phyloP scores from a whole-genome alignment of 1,140 invertebrate species.

The Glossosoma conforme region DNA sequence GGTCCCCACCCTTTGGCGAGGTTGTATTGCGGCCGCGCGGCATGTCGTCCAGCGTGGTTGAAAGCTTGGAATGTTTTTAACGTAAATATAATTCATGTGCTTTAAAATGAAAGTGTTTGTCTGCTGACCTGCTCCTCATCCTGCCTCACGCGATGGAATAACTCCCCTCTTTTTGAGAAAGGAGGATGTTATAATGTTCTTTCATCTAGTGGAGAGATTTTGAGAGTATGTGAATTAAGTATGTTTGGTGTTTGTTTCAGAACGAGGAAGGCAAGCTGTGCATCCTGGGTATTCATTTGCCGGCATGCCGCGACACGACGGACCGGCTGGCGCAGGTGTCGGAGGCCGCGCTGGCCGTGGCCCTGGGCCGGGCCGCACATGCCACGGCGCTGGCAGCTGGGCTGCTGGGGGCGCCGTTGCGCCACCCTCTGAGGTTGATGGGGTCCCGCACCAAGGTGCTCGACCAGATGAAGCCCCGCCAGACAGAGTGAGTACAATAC shows the following conservation, averaged over 20 bases:
- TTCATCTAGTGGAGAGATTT: no score
- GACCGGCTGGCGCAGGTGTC: conserved; percentile 33
- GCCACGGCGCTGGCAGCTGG: conserved; percentile 36
- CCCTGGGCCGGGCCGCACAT: conserved; percentile 40
- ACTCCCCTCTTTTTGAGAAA: no score
- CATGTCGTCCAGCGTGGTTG: no score
- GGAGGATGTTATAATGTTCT: no score
- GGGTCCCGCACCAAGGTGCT: conserved; percentile 43
- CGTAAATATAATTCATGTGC: no score
- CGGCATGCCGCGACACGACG: conserved; percentile 39
- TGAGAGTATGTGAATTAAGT: no score
- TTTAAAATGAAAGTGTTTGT: no score
- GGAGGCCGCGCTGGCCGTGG: conserved; percentile 36
- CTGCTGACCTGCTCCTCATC: no score
- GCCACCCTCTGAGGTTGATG: conserved; percentile 40
- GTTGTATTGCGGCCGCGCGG: no score
- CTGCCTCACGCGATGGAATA: no score
- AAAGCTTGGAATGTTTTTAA: no score
- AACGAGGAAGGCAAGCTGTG: conserved; percentile 16
- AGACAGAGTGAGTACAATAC: conserved; percentile 24
- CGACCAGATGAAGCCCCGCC: conserved; percentile 37
- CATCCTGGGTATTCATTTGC: conserved; percentile 35
- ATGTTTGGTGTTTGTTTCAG: conserved; percentile 13
- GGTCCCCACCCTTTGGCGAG: no score
- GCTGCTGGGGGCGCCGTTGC: conserved; percentile 38